Base-by-base conservation (phyloP, 2,888 invertebrate genomes). In the Mythimna vitellina region DNA sequence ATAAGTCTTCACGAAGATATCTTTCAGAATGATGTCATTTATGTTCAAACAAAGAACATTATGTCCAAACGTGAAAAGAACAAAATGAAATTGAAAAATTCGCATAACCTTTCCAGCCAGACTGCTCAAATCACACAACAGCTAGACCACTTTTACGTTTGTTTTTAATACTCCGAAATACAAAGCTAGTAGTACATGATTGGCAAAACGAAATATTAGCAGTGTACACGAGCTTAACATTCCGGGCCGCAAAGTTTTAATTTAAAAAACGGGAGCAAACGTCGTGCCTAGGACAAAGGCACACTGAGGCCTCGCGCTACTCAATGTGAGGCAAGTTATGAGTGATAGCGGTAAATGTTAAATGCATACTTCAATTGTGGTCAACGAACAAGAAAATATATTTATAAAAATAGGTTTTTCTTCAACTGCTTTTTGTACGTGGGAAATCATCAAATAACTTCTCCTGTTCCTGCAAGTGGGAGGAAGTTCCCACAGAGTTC, bases 201-300 rank as follows among this genome's bases (percentile, higher is more conserved):
- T 86, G 85, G 85, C 78, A 83, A 84, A 83, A 83, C 89, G 84
- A 91, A 92, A 92, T 90, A 89, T 88, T 83, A 83, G 80, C 80
- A 42, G 80, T 70, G 80, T 71, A 77, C 83, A 85, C 87, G 76
- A 82, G 88, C 88, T 88, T 87, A 89, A 88, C 91, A 90, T 95
- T 94, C 93, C 94, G 91, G 92, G 86, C 93, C 92, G 92, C 94
- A 93, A 94, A 94, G 94, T 95, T 95, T 95, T 95, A 95, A 95
- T 95, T 95, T 94, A 90, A 95, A 94, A 93, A 95, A 95, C 93
- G 93, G 89, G 95, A 93, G 91, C 95, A 94, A 94, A 93, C 94
- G 92, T 90, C 90, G 91, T 90, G 88, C 87, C 90, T 93, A 93
- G 94, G 89, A 95, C 95, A 95, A 95, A 95, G 93, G 92, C 91